phyloP scores from a whole-genome alignment of 2,113 vertebrate genomes.

The Ptilorrhoa leucosticta region DNA sequence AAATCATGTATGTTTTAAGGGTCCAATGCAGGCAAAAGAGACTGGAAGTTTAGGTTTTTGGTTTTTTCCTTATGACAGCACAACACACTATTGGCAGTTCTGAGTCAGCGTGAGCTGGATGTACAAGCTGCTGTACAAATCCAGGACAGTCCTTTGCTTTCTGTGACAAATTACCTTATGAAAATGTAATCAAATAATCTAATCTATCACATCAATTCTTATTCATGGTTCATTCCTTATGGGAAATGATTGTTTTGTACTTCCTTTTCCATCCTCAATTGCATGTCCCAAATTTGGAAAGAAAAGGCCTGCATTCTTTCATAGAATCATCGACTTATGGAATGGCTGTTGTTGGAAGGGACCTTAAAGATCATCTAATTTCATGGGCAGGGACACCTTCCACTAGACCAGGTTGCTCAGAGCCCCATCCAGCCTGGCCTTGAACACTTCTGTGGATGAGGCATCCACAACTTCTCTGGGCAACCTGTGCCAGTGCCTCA shows the following conservation, averaged over 20 bases:
- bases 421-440: background rate
- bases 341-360: background rate
- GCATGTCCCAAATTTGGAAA: background rate
- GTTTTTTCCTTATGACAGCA: background rate
- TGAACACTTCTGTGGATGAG: background rate
- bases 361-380: background rate
- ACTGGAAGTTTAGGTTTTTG: background rate
- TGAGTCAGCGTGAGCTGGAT: background rate
- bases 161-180: background rate
- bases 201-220: background rate
- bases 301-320: background rate
- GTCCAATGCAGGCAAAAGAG: background rate
- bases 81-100: background rate
- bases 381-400: rapidly evolving
- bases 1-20: background rate
- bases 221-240: background rate
- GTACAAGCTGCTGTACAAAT: background rate
- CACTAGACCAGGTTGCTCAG: background rate
- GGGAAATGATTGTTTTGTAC: background rate
- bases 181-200: background rate
- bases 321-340: background rate
- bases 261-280: background rate
- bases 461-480: background rate
- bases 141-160: background rate
- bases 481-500: background rate